Evolutionary conservation across 2,888 invertebrate species (phyloP).

Genomic region (Octonoba sinensis): DNA sequence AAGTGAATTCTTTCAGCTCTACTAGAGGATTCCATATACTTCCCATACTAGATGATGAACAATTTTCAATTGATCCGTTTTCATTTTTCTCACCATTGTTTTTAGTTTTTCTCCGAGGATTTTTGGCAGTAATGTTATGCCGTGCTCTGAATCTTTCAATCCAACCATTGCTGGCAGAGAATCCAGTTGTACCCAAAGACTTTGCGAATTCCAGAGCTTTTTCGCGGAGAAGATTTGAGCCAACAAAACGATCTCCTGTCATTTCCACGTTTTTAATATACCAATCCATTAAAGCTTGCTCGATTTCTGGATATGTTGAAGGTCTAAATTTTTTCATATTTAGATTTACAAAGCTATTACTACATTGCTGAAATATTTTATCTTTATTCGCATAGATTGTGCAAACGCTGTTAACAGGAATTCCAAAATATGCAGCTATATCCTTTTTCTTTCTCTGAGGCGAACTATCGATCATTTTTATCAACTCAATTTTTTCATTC

Average conservation of each 20-base stretch:
- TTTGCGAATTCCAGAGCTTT: constrained; percentile 3
- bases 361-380: neutral
- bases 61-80: neutral
- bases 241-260: neutral
- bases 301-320: constrained; percentile 7
- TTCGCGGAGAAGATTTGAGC: neutral
- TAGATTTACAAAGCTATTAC: neutral
- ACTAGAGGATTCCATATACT: neutral
- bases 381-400: constrained; percentile 4
- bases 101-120: neutral
- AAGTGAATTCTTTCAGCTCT: neutral
- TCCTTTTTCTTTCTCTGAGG: constrained; percentile 6
- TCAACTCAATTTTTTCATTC: constrained; percentile 6
- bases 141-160: constrained; percentile 12
- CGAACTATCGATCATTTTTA: neutral
- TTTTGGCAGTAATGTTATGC: constrained; percentile 1
- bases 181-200: neutral
- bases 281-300: constrained; percentile 5
- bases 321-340: constrained; percentile 5
- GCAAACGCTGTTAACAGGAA: constrained; percentile 2
- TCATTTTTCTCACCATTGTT: neutral
- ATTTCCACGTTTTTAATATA: constrained; percentile 1
- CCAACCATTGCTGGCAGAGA: constrained; percentile 12
- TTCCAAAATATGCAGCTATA: constrained; percentile 9
- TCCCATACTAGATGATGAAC: neutral